A percentile compares a stretch with the other conserved stretches of the same genome.
These are phyloP conservation scores for Herminia tarsipennalis DNA, from an alignment of 2,888 invertebrate genomes.

Conservation along the genomic window DNA sequence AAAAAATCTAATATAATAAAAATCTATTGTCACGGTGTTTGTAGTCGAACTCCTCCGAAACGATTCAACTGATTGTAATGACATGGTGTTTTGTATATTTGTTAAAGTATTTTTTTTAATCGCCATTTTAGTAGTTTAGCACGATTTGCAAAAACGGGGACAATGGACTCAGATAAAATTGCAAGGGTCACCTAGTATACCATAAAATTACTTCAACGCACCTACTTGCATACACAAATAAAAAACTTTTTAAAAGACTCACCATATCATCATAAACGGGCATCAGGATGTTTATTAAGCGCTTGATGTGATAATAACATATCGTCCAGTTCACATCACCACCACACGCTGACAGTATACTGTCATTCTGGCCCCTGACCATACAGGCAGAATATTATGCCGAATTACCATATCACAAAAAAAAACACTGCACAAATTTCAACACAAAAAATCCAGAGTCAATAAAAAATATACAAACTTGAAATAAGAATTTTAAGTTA, in stretches of 20 bases:
- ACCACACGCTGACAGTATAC: slow-evolving; percentile 56
- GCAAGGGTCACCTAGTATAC: no score
- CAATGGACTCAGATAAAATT: no score
- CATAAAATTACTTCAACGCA: not conserved
- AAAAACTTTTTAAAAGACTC: slow-evolving; percentile 43
- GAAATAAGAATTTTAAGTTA: not conserved
- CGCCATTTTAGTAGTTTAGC: no score
- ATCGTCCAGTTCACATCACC: slow-evolving; percentile 74
- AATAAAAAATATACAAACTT: slow-evolving; percentile 4
- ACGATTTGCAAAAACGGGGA: no score
- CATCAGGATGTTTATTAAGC: slow-evolving; percentile 72
- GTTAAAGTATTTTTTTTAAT: no score
- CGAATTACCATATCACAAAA: slow-evolving; percentile 47
- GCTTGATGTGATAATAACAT: slow-evolving; percentile 71
- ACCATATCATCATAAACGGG: slow-evolving; percentile 81
- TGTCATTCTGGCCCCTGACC: slow-evolving; percentile 48
- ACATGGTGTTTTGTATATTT: no score
- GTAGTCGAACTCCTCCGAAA: no score
- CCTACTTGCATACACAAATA: not conserved
- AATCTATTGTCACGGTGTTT: no score
- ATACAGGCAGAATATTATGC: slow-evolving; percentile 70
- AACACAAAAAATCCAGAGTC: slow-evolving; percentile 7
- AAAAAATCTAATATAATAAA: no score
- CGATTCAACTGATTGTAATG: no score
- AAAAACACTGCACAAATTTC: slow-evolving; percentile 28